A percentile compares a stretch with the other conserved stretches of the same genome.
Conservation (phyloP, 1,140 invertebrate genomes). For the Cyphomyrmex costatus region DNA sequence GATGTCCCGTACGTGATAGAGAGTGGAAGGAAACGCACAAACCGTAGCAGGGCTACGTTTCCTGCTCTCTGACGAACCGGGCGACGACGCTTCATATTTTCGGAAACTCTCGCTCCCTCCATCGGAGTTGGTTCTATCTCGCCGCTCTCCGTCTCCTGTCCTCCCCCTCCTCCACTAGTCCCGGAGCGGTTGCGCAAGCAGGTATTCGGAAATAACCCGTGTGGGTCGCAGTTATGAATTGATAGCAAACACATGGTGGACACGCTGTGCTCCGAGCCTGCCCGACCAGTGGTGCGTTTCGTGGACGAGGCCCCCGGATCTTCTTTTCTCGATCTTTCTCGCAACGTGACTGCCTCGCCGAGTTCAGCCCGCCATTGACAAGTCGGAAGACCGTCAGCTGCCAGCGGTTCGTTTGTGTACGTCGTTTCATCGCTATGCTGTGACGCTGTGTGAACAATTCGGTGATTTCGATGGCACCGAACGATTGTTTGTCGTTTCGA, state of each 20-base stretch:
- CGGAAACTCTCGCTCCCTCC: slow-evolving; percentile 53
- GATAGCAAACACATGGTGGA: slow-evolving; percentile 84
- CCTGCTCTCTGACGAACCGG: slow-evolving; percentile 12
- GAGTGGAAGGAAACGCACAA: not conserved
- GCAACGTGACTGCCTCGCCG: slow-evolving; percentile 8
- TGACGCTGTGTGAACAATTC: not conserved
- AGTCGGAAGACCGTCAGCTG: slow-evolving; percentile 8
- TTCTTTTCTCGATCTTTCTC: slow-evolving; percentile 25
- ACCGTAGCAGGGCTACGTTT: slow-evolving; percentile 6
- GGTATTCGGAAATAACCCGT: slow-evolving; percentile 80
- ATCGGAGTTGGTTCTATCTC: not conserved
- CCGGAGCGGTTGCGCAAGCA: slow-evolving; percentile 77
- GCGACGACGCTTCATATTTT: slow-evolving; percentile 68
- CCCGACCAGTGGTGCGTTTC: not conserved
- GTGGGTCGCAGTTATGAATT: slow-evolving; percentile 81
- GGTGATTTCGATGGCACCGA: not conserved
- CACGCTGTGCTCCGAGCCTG: slow-evolving; percentile 61
- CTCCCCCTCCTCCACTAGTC: not conserved
- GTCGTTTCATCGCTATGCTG: slow-evolving; percentile 1
- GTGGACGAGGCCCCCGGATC: not conserved
- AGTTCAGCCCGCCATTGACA: not conserved
- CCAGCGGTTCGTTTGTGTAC: not conserved
- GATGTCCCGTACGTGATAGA: not conserved
- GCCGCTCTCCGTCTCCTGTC: not conserved
- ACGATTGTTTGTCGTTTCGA: not conserved